Percentiles rank a stretch among this genome's conserved stretches.
Evolutionary conservation across 1,140 invertebrate species (phyloP).

Genomic region (Drosophila malerkotliana): DNA sequence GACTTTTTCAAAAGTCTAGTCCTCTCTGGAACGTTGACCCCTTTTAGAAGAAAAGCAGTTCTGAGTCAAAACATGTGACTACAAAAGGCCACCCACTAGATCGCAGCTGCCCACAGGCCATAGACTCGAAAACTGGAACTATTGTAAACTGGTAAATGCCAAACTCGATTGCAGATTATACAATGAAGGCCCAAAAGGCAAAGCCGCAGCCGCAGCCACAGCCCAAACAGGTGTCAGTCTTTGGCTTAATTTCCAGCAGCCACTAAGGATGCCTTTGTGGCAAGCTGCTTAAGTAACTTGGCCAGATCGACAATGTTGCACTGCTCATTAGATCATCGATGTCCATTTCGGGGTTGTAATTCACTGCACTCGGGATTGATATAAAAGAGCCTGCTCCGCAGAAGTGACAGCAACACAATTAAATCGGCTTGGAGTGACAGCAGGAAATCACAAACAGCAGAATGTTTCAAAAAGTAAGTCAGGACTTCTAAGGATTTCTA

Average conservation of each 20-base stretch:
- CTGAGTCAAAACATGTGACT: constrained; percentile 14
- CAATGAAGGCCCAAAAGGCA: constrained; percentile 49
- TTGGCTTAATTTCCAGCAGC: constrained; percentile 20
- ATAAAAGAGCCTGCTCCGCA: constrained; percentile 50
- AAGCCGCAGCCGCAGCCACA: constrained; percentile 18
- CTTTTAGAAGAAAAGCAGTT: constrained; percentile 11
- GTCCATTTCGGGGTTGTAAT: constrained; percentile 38
- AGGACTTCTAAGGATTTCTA: background rate
- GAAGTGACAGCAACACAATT: constrained; percentile 34
- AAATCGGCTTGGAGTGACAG: constrained; percentile 21
- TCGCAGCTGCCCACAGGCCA: constrained; percentile 26
- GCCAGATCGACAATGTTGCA: constrained; percentile 28
- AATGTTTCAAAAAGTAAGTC: constrained; percentile 64
- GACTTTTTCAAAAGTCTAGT: background rate
- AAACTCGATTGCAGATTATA: constrained; percentile 52
- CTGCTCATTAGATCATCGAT: constrained; percentile 65
- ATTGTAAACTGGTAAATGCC: constrained; percentile 50
- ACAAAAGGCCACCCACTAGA: constrained; percentile 40
- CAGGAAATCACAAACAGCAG: constrained; percentile 13
- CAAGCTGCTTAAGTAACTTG: constrained; percentile 32
- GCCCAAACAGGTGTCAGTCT: constrained; percentile 47
- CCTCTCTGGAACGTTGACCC: constrained; percentile 22
- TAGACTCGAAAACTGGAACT: constrained; percentile 33
- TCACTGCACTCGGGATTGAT: constrained; percentile 23
- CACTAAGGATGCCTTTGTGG: constrained; percentile 38